These are phyloP conservation scores for human (Homo sapiens) DNA, from an alignment of 2,113 vertebrate species.

Conservation along the genomic window GRCh38 chr1:184041501-184042000, in stretches of 20 bases:
- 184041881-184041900: background rate
- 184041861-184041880: background rate
- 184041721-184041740: background rate
- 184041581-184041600: background rate
- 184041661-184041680: background rate
- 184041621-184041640: background rate
- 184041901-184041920: background rate
- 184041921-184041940: background rate
- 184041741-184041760: background rate
- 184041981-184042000: background rate
- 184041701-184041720: background rate
- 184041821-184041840: background rate
- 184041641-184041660: background rate
- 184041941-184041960: background rate
- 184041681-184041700: background rate
- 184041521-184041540: background rate
- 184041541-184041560: background rate
- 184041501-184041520: background rate
- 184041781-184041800: background rate
- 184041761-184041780: background rate
- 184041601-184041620: background rate
- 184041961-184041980: background rate
- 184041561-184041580: background rate
- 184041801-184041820: background rate
- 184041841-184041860: background rate